Evolutionary conservation across 1,140 invertebrate genomes (phyloP), one percentile per base, ranked within the genome.

Genomic region (Linepithema humile): DNA sequence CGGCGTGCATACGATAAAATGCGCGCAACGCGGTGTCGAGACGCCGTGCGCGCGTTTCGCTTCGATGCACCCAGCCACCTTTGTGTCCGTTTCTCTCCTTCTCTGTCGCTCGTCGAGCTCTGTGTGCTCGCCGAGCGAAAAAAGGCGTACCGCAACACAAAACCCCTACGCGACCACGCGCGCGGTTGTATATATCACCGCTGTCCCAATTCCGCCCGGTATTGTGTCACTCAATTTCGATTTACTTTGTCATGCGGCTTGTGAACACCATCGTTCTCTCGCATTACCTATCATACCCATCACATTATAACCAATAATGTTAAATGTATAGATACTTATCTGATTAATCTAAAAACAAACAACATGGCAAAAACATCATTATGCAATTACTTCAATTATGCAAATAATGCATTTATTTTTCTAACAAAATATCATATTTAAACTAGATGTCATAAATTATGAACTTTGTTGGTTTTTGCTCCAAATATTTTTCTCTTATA

Each of bases 61-160:
- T 90, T 83, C 88, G 88, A 64, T 90, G 90, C 89, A 87, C 88
- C 84, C 84, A 88, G 86, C 85, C 88, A 85, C 88, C 86, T 91
- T 89, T 91, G 88, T 90, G 74, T 86, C 83, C 48, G 60, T 88
- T 88, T 88, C 84, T 88, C 84, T 80, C 73, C 60, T 64, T 67
- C 78, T 50, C 77, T 43, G 53, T 23, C 15, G 48, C 73, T 38
- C 17, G 0, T 32, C 72, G 67, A 50, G n/a, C 43, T 26, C 20
- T 10, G 35, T n/a, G 59, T 48, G 60, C 23, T 55, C 62, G 35
- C 20, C 45, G 64, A 72, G 55, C 62, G 84, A 78, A 88, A 89
- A 90, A 89, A 87, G 78, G 60, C 59, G 73, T 62, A 83, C 72
- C 70, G 90, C 72, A 83, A 43, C 69, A 86, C 85, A 86, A 90